Evolutionary conservation across 2,888 invertebrate genomes (phyloP).

Genomic region (Mesorhabditis spiculigera): DNA sequence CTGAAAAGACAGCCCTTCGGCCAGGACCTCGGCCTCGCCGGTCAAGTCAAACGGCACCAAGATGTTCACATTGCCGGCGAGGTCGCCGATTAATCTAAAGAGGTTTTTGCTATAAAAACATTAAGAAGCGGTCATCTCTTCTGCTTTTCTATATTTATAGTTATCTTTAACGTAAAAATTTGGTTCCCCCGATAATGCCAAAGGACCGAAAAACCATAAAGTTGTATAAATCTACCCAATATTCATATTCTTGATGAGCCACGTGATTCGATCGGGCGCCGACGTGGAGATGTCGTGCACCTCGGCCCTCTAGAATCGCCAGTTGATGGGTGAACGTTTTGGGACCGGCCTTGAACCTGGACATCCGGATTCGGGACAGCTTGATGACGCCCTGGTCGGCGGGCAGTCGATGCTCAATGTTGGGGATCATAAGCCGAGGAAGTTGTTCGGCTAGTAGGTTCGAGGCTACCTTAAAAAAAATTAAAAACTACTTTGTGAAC

Average conservation of each 20-base stretch:
- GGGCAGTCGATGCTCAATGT: conserved; percentile 39
- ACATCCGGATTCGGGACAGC: conserved; percentile 32
- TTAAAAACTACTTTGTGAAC: no score
- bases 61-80: conserved; percentile 40
- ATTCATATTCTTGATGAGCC: conserved; percentile 42
- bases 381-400: conserved; percentile 42
- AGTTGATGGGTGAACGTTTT: neutral
- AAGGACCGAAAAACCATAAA: neutral
- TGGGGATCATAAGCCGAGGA: conserved; percentile 40
- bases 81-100: conserved; percentile 37
- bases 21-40: conserved; percentile 43
- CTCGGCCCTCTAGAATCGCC: conserved; percentile 28
- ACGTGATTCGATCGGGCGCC: conserved; percentile 37
- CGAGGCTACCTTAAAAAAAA: conserved; percentile 32
- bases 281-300: conserved; percentile 36
- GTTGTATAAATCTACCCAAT: conserved; percentile 25
- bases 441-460: conserved; percentile 42
- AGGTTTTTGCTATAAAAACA: neutral
- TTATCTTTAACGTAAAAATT: no score
- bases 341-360: conserved; percentile 18
- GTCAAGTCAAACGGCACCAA: conserved; percentile 44
- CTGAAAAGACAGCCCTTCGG: conserved; percentile 39
- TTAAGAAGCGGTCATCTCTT: neutral
- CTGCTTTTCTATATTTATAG: no score
- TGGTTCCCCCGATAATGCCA: neutral